Base-by-base conservation (phyloP, 2,888 invertebrate genomes). In the Ochropleura plecta region DNA sequence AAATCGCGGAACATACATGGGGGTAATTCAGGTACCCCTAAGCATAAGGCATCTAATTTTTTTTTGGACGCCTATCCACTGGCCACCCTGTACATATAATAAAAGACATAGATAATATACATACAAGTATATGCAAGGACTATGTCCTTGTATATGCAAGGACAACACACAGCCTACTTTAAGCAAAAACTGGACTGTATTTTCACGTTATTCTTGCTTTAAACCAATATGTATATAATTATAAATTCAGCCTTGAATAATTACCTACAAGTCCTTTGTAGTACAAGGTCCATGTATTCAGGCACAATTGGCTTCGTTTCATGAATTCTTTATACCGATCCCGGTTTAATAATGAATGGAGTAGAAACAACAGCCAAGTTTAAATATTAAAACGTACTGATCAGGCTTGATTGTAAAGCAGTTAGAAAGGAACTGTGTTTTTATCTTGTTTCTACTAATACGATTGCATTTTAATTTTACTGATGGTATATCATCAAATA, bases 241-340 rank as follows among this genome's bases (percentile, higher is more conserved):
- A 59, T 16, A 59, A 80, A 69, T 84, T 73, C 84, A 63, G 44
- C 16, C 53, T 69, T 75, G 60, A 88, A 89, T 88, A 90, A 90
- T 90, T 89, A 57, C 78, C 5, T 78, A 88, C 84, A 83, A 88
- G 88, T 88, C 86, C 87, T 88, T 86, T 87, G 87, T 87, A 76
- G 64, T 74, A 76, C 79, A 71, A 73, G 76, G 79, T 87, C 82
- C 81, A 81, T 82, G 78, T 86, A 86, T 87, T 81, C 86, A 83
- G 65, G 73, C 83, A 85, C 87, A 90, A 92, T 91, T 90, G 90
- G 88, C 86, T 91, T 91, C 83, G 88, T 85, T 88, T 77, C 88
- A 89, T 93, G 90, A 92, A 93, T 93, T 87, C 88, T 90, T 92
- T 88, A 93, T 90, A 85, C 67, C 78, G 84, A 87, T 70, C 86